Evolutionary conservation across 2,888 invertebrate genomes (phyloP), one percentile per base, ranked within the genome.

Genomic region (Dasypogon diadema): DNA sequence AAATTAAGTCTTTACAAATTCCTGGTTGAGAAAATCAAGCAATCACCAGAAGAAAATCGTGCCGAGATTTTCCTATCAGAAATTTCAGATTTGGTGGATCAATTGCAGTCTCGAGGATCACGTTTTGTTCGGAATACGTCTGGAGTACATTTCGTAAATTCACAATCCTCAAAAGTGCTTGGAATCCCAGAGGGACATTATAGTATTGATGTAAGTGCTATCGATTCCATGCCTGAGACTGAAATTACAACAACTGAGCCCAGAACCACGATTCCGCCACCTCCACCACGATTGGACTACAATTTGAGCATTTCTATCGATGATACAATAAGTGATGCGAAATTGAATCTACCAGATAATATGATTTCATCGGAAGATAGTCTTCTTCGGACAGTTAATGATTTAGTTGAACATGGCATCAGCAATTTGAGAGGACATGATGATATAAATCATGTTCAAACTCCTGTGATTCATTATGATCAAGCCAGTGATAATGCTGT

Each of bases 171-270:
- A 0, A 83, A 84, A 2, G 81, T 85, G 0, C 72, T 85, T 2
- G 84, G 85, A n/a, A 84, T 85, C 65, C 85, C 86, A 5, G 86
- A 85, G 78, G 85, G 85, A 16, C 85, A 85, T 68, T 85, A 85
- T 77, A 83, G 85, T 0, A 78, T 85, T 42, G 84, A 85, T 76
- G 80, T 85, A 78, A 81, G 81, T 1, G 84, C 84, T 0, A 84
- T 85, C 75, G 85, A 83, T 68, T 81, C 82, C 5, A 81, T 82
- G 1, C 81, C 82, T 21, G 83, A 83, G 22, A 81, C 83, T 0
- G 81, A 82, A 12, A 76, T 76, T 2, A 68, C 16, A 1, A 21
- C 79, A 10, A 14, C 75, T 78, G 2, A 77, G 77, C 2, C 77
- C 75, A 2, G 46, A 75, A 51, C 37, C 6, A 48, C 16, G 18